Evolutionary conservation across 1,140 invertebrate genomes (phyloP), one percentile per base, ranked within the genome.

Genomic region (Ooceraea biroi): DNA sequence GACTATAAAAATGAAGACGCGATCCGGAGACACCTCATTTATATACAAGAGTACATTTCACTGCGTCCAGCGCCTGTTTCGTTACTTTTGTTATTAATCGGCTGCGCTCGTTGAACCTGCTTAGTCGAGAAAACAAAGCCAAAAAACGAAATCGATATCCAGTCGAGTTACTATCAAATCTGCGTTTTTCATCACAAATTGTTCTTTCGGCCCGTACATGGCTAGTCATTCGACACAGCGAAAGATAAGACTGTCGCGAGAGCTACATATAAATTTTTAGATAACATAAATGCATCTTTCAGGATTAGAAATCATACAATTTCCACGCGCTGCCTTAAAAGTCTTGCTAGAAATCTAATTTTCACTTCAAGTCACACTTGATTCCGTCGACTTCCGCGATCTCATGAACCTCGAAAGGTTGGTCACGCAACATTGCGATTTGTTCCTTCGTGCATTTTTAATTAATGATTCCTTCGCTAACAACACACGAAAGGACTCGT

Each of bases 111-210:
- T 17, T 69, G 17, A 88, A 88, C 66, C 61, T 46, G 82, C 63
- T 71, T 36, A n/a, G 41, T 27, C 30, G 50, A 11, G 36, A 73
- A 82, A 84, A 66, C 11, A 2, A 52, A 25, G 4, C 27, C 41
- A 52, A 76, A 76, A 88, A 88, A 85, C 65, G 48, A 82, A 86
- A 77, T 88, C 86, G 36, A 85, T 88, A 63, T 58, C 71, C 25
- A 57, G 55, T 55, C 55, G 27, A 55, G 60, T 52, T 74, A 71
- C 55, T 87, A 84, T 84, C 68, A 14, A 68, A 58, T 74, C 48
- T 50, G 65, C 17, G 19, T 55, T 36, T 36, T 36, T 36, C 36
- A 36, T 36, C 36, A 7, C 36, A 36, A 36, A 36, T 36, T 7
- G 36, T 36, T 36, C 7, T 7, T 36, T 36, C 7, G 36, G 7